Base-by-base conservation (phyloP, 2,113 vertebrate species). In the Periophthalmus modestus region DNA sequence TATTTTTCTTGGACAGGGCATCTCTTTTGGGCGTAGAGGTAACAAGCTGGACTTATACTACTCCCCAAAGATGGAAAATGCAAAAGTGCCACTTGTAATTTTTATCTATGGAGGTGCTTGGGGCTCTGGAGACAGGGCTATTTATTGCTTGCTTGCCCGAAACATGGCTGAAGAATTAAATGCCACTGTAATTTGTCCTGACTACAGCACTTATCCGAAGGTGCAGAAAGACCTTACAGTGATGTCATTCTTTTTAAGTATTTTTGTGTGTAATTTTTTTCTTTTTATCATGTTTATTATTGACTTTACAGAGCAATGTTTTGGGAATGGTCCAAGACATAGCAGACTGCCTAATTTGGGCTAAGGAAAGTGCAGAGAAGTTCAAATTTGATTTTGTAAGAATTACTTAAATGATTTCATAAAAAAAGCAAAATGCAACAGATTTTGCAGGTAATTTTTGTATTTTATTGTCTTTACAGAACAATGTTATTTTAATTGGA, bases 291-390 rank as follows among this genome's bases (percentile, higher is more conserved):
- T 47, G 79, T 59, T 68, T 43, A 19, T 85, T 73, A 63, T 39
- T 43, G 12, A 21, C 9, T 59, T 14, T 59, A 62, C 78, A 94
- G 93, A 89, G 87, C 28, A 93, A 91, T 65, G 91, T 93, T 73
- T 89, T 92, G 81, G 87, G 79, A 50, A 94, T 93, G 92, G 79
- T 93, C n/a, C 86, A 92, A 85, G 92, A 94, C 78, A 87, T 94
- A 11, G 77, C 87, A 54, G 94, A 93, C 83, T 90, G 92, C 72
- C 77, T 94, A 74, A 18, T 93, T 52, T 94, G 93, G 92, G 85
- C 86, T 50, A 91, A 77, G 72, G 82, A 92, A 77, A 93, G 75
- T 48, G 88, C 83, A 68, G 66, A 75, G 6, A 74, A 59, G 62
- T 93, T 91, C 77, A 85, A 81, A 73, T 90, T 93, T 86, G 90